Evolutionary conservation across 2,797 vertebrate genomes (phyloP), one percentile per base, ranked within the genome.

Genomic region (Sebastes hubbsi): DNA sequence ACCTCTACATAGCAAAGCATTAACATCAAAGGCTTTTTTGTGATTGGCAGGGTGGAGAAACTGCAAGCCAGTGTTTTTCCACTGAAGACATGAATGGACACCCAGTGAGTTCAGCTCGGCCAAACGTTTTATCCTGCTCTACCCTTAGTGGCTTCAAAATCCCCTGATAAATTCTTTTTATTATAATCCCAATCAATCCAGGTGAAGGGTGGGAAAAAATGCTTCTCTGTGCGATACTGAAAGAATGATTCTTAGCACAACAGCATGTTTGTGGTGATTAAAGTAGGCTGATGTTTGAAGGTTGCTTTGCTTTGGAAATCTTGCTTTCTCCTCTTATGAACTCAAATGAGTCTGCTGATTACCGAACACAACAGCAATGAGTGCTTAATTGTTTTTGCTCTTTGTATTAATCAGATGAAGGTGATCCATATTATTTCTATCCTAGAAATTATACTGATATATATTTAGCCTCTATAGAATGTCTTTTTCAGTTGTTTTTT

Each of bases 71-170:
- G 75, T 85, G 84, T 88, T 91, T 91, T 91, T 93, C 93, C 72
- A 83, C 89, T 80, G 87, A 82, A 87, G 93, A 90, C 88, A 88
- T 94, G 91, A 95, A 94, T 83, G 93, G 94, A 89, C 92, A 94
- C 79, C 88, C 95, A 82, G 94, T 95, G 94, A 95, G 95, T 95
- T 92, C 67, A 80, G 72, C 72, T 72, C 14, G 67, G 83, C 72
- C 87, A 46, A 82, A 79, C 74, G 11, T 60, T 75, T 78, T 36
- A 38, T 78, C 32, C 68, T 86, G 82, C 78, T 81, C 68, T 59
- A 46, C 49, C 52, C 30, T 75, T 12, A 58, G 69, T 78, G 36
- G 64, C 79, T 90, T 85, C 81, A 18, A 86, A 84, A 82, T 74
- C 67, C 16, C 56, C 29, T n/a, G 52, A 61, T 72, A 36, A 73